Base-by-base conservation (phyloP, 1,140 invertebrate genomes). In the Subanguina moxae region DNA sequence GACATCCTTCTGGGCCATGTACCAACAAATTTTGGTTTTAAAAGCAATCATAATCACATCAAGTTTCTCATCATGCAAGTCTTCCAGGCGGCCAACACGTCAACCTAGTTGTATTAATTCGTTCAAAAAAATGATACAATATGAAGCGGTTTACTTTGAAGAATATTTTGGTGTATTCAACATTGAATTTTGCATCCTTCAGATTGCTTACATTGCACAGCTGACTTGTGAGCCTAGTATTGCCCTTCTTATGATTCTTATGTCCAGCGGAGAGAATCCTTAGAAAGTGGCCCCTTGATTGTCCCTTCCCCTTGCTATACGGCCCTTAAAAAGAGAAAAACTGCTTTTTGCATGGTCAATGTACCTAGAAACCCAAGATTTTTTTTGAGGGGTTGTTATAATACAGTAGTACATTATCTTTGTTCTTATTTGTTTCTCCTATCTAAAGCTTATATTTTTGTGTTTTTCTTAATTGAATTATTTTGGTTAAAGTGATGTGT, bases 71-170 rank as follows among this genome's bases (percentile, higher is more conserved):
- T 99, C 96, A 89, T 96, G 92, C 85, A 98, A 88, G 86, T 99
- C 96, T 87, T 99, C 96, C 89, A 99, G 92, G 86, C 93, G 92
- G 96, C 96, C 87, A 99, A 86, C 82, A 97, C 92, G 89, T 96
- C 96, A 83, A 95, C 96, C 83, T 94, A 91, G 92, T 98, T 98
- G 25, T 13, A 21, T 1, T 38, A 1, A 28, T 68, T 68, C 21
- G 23, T n/a, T 0, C 3, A 52, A 8, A 7, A 52, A 52, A 52
- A 28, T 45, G 13, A 0, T 38, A 0, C 15, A 28, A 3, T 52
- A 21, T 3, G n/a, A 15, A 15, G 19, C 96, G 91, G 89, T 94
- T 94, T 83, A 94, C 94, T 83, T 94, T 91, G 92, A 98, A 99
- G 91, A 99, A 98, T 83, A 95, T 92, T 90, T 96, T 96, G 85